Evolutionary conservation across 1,140 invertebrate genomes (phyloP), one percentile per base, ranked within the genome.

Genomic region (Aphidius gifuensis): DNA sequence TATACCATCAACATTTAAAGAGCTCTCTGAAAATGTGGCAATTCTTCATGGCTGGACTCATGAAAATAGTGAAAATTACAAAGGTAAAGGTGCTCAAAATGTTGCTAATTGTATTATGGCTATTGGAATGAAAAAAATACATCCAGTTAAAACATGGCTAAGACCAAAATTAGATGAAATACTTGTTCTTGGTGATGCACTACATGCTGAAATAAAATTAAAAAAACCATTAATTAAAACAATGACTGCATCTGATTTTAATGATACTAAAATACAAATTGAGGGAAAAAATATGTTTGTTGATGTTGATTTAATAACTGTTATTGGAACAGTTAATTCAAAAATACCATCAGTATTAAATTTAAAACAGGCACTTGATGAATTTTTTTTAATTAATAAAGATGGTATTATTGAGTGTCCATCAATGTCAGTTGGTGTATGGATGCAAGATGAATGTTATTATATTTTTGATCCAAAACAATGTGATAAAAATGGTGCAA

Each of bases 31-130:
- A 3, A 60, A 69, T 9, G 60, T 65, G 43, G 60, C 69, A 0
- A 74, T 80, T 21, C 64, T 80, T 39, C 74, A 74, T 42, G 78
- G 77, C 3, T 59, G 68, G 58, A 79, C 74, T 0, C 72, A 77
- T 42, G 71, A 77, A 39, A 49, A n/a, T 6, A 71, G 66, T 43
- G 70, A 71, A 0, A 50, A 67, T 6, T 79, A 78, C 60, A 78
- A 74, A 48, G 71, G 68, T 0, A 74, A 76, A 49, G 77, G 76
- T 2, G 65, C 47, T 1, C 76, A 79, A 48, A 77, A 72, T 43
- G 66, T 71, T 4, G 69, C 69, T 0, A 76, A 73, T 56, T 80
- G 77, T 43, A 66, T 75, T 1, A 61, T 73, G 57, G 67, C 75
- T 0, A 71, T 78, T 11, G 68, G 61, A 3, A 73, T 73, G 70